phyloP scores from a whole-genome alignment of 2,797 vertebrate species.

The Alcedo quadribrachys region DNA sequence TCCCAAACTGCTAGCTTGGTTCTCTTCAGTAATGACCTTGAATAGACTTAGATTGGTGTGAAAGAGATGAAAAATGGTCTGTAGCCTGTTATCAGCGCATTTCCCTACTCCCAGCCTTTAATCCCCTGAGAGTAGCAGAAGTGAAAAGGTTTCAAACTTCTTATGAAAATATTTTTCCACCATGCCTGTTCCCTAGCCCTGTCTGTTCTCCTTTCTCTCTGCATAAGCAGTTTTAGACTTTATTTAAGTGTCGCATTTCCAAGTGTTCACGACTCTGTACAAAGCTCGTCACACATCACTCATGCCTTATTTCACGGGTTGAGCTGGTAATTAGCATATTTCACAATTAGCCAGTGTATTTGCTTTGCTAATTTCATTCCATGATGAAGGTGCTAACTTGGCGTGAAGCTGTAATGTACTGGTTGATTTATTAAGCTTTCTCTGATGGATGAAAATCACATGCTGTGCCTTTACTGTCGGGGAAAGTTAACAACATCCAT shows the following conservation, averaged over 20 bases:
- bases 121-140: slow-evolving; percentile 45
- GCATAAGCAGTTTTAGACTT: slow-evolving; percentile 77
- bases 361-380: slow-evolving; percentile 83
- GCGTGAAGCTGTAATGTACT: slow-evolving; percentile 80
- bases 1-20: background rate
- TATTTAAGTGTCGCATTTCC: slow-evolving; percentile 81
- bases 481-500: slow-evolving; percentile 78
- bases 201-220: slow-evolving; percentile 74
- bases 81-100: slow-evolving; percentile 28
- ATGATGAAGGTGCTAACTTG: slow-evolving; percentile 82
- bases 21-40: slow-evolving; percentile 24
- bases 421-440: slow-evolving; percentile 80
- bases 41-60: slow-evolving; percentile 48
- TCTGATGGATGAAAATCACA: slow-evolving; percentile 77
- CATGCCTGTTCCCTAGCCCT: slow-evolving; percentile 65
- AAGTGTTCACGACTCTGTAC: slow-evolving; percentile 74
- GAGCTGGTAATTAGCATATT: slow-evolving; percentile 82
- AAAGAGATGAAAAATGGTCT: slow-evolving; percentile 56
- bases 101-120: slow-evolving; percentile 50
- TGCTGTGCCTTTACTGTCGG: slow-evolving; percentile 75
- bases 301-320: slow-evolving; percentile 80
- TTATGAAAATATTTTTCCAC: slow-evolving; percentile 56
- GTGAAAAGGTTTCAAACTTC: slow-evolving; percentile 63
- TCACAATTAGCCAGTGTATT: slow-evolving; percentile 81
- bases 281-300: slow-evolving; percentile 77